Conservation (phyloP, 2,888 invertebrate genomes). For the Lycocerus yunnanus region DNA sequence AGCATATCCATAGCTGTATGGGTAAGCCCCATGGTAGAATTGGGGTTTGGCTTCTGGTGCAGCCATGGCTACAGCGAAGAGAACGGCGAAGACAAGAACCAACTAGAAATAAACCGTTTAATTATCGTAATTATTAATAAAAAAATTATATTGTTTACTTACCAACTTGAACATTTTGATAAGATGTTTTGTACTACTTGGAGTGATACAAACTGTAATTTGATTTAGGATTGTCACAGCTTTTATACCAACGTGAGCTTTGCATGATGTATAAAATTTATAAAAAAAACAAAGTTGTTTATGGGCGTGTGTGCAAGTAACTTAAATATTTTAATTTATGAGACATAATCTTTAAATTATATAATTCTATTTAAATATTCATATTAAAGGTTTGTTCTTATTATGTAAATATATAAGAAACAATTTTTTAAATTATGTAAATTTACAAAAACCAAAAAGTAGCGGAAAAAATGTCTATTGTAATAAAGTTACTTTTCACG, state of each 20-base stretch:
- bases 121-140: neutral
- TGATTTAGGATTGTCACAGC: neutral
- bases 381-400: neutral
- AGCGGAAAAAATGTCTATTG: neutral
- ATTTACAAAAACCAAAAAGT: too few species aligned
- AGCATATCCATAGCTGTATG: conserved; percentile 8
- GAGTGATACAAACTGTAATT: conserved; percentile 5
- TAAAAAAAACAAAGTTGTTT: neutral
- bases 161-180: conserved; percentile 17
- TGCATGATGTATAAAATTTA: neutral
- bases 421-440: neutral
- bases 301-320: neutral
- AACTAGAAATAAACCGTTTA: conserved; percentile 20
- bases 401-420: neutral
- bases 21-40: neutral
- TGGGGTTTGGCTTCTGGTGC: conserved; percentile 24
- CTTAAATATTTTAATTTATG: neutral
- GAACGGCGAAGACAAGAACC: conserved; percentile 21
- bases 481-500: too few species aligned
- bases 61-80: conserved; percentile 28
- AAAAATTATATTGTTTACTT: neutral
- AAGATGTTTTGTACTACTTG: conserved; percentile 5
- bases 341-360: neutral
- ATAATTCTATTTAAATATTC: neutral
- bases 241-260: neutral